Evolutionary conservation across 2,888 invertebrate genomes (phyloP), one percentile per base, ranked within the genome.

Genomic region (Drosophila algonquin): DNA sequence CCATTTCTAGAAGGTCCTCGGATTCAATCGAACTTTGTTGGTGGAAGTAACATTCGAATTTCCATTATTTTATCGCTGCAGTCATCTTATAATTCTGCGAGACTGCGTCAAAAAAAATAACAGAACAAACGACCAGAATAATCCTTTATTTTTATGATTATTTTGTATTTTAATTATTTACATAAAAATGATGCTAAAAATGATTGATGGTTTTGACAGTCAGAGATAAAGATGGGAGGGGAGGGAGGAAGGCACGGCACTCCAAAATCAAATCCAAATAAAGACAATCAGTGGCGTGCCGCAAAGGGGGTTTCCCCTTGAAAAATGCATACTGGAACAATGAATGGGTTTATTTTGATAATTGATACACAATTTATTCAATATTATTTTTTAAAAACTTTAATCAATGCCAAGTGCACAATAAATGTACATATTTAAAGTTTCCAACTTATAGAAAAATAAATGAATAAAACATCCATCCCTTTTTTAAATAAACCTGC

Each of bases 191-290:
- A 60, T 57, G 65, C 62, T 79, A 70, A 69, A 65, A 75, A 77
- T 87, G 82, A 85, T 69, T 85, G 88, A 81, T 87, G 86, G 73
- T 77, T 80, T 77, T 81, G 87, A 61, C 69, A 57, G 57, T 32
- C 60, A 46, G 5, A 40, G 35, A 56, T 62, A n/a, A 45, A 48
- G 47, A 50, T 10, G 21, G 24, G 24, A 14, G 40, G 30, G n/a
- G 46, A 21, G 21, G 21, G 21, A 21, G 21, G 21, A 3, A 21
- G 21, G 3, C 3, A 3, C 21, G 27, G 47, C 9, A 55, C 18
- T 24, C 27, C 47, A 73, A 63, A 72, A 60, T 8, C 47, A 24
- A 64, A 68, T 45, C 64, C 65, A 48, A 48, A 65, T 50, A 55
- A 65, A 55, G 65, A 73, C 14, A 40, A 5, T 3, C 35, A 40